Evolutionary conservation across 2,888 invertebrate genomes (phyloP), one percentile per base, ranked within the genome.

Genomic region (Lithophane ornitopus): DNA sequence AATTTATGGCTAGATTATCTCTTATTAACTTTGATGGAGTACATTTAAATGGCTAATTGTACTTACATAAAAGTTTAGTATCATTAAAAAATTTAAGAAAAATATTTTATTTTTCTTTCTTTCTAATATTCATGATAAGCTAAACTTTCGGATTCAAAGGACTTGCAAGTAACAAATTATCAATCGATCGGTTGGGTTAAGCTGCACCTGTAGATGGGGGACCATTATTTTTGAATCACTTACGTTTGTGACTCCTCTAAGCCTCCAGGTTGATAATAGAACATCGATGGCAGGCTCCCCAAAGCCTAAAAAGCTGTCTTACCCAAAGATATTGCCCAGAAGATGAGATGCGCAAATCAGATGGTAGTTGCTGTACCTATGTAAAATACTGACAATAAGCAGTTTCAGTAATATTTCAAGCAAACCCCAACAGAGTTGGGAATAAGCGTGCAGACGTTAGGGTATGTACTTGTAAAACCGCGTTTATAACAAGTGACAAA

Each of bases 1-100:
- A 56, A 67, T 62, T 76, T 62, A 78, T 78, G 61, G 1, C 28
- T 61, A 41, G 46, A 66, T 82, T 81, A 80, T 80, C 11, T 19
- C 28, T 22, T 44, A 59, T 22, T 49, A 59, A 34, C 26, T 61
- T 70, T 58, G 58, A 72, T 79, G 19, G n/a, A 78, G 44, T 65
- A 19, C n/a, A 46, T 66, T 46, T 66, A 16, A 59, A 74, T 74
- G 0, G n/a, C 19, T n/a, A 19, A 70, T 79, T 80, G 14, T 62
- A n/a, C 3, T 7, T 46, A 61, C 19, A 46, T 58, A 19, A 49
- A 58, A 26, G 49, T 16, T n/a, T n/a, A n/a, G n/a, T 19, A 39
- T 54, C 2, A 28, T 22, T 49, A 34, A 34, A 34, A 3, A 34
- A 34, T 34, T 34, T 2, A 34, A 34, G 34, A 34, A 34, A 34